Evolutionary conservation across 2,888 invertebrate species (phyloP).

Genomic region (Drosophila prolongata): DNA sequence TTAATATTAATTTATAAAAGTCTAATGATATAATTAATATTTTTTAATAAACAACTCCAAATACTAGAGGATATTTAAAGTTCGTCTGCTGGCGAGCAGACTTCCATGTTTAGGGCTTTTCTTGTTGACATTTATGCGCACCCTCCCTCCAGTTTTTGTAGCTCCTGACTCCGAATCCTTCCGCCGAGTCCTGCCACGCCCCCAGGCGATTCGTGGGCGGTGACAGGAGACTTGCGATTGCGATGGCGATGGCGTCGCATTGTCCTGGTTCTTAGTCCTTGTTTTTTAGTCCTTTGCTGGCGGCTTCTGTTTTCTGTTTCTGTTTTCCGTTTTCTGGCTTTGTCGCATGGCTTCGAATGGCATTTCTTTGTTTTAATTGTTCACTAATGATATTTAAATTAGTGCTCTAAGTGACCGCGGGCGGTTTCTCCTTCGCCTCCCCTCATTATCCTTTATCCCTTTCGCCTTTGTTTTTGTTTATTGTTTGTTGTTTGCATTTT

Average conservation of each 20-base stretch:
- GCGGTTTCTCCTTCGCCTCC: slow-evolving; percentile 34
- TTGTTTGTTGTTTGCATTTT: slow-evolving; percentile 26
- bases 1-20: no score
- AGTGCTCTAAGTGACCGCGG: slow-evolving; percentile 71
- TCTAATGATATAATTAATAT: no score
- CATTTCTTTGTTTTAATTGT: slow-evolving; percentile 72
- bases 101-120: slow-evolving; percentile 18
- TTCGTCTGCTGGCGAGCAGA: background rate
- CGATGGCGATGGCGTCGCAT: slow-evolving; percentile 43
- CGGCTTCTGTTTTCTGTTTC: background rate
- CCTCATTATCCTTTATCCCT: slow-evolving; percentile 14
- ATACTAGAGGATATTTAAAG: background rate
- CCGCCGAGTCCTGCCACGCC: slow-evolving; percentile 5
- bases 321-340: slow-evolving; percentile 7
- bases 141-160: slow-evolving; percentile 14
- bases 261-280: slow-evolving; percentile 25
- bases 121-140: slow-evolving; percentile 43
- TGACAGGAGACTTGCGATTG: slow-evolving; percentile 54
- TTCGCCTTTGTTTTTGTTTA: slow-evolving; percentile 46
- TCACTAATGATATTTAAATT: slow-evolving; percentile 80
- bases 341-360: slow-evolving; percentile 17
- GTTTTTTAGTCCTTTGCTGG: slow-evolving; percentile 2
- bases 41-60: no score
- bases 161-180: slow-evolving; percentile 2
- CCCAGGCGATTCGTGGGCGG: slow-evolving; percentile 44